Evolutionary conservation across 1,140 invertebrate species (phyloP), one percentile per base, ranked within the genome.

Genomic region (Drosophila bipectinata): DNA sequence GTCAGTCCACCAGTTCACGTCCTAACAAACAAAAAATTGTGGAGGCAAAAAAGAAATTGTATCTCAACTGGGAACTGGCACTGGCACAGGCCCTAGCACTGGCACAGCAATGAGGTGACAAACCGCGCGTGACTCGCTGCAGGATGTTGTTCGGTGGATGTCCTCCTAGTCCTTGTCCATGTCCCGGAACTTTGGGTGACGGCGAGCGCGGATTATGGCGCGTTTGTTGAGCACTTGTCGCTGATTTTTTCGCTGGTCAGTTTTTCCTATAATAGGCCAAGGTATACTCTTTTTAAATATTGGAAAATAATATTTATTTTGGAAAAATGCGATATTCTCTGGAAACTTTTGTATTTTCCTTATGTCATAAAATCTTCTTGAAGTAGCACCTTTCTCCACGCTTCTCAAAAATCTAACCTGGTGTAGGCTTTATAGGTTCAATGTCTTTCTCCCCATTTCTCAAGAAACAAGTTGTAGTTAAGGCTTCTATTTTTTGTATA

Each of bases 171-270:
- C 41, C 41, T 28, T 26, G 44, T 39, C 49, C 56, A 32, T 72
- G 69, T 61, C 48, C 58, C 18, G 51, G 10, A 37, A 62, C 47
- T 28, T 67, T 64, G n/a, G 81, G 81, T 73, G 77, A 67, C 59
- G 78, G 63, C 52, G 72, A 87, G 82, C 82, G 39, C 66, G 82
- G 82, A 85, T 85, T 85, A 85, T 85, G 77, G 60, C 82, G 78
- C 82, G 68, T 69, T 85, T 85, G 59, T 72, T 57, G 34, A 72
- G 68, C 57, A 73, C 58, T 62, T 63, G 59, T 55, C 71, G 71
- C 57, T 64, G 71, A 53, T 56, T 55, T 73, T 74, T 75, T 74
- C 30, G 10, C 14, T 49, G 26, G 18, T 18, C 18, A 1, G 18
- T 0, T 18, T 18, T 18, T 18, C 1, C 18, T 18, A 28, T 28